Percentiles rank a stretch among this genome's conserved stretches.
These are phyloP conservation scores for Pterobdella sp. DNA, from an alignment of 2,888 invertebrate species.

Conservation along the genomic window DNA sequence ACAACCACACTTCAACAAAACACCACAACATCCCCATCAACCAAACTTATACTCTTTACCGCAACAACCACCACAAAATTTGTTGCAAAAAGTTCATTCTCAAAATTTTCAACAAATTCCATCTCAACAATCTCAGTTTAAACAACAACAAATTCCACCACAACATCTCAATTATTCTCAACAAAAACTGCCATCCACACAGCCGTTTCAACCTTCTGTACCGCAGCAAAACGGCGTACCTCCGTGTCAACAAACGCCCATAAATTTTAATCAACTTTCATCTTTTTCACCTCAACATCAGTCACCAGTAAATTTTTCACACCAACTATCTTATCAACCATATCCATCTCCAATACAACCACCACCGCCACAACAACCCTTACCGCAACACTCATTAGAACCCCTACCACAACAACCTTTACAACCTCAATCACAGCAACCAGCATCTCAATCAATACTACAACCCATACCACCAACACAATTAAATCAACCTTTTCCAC, in stretches of 20 bases:
- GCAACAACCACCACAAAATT: not conserved
- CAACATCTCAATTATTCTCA: not conserved
- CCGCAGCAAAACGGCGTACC: conserved; percentile 23
- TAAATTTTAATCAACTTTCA: conserved; percentile 14
- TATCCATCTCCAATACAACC: conserved; percentile 21
- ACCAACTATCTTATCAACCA: conserved; percentile 30
- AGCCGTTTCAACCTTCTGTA: not conserved
- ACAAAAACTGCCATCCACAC: not conserved
- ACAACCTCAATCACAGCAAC: conserved; percentile 30
- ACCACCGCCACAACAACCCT: conserved; percentile 6
- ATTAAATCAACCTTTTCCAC: too few species aligned
- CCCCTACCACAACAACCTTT: not conserved
- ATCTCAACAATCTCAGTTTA: not conserved
- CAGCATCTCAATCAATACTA: too few species aligned
- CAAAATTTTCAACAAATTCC: not conserved
- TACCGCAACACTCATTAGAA: conserved; percentile 14
- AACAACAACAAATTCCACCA: not conserved
- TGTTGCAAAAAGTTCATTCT: not conserved
- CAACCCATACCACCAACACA: too few species aligned
- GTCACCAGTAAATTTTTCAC: conserved; percentile 16
- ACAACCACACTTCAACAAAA: not conserved
- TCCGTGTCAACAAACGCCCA: conserved; percentile 14
- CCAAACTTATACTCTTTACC: not conserved
- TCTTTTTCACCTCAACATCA: conserved; percentile 30
- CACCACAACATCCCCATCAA: not conserved